Conservation (phyloP, 2,888 invertebrate genomes). For the Eulithis prunata region DNA sequence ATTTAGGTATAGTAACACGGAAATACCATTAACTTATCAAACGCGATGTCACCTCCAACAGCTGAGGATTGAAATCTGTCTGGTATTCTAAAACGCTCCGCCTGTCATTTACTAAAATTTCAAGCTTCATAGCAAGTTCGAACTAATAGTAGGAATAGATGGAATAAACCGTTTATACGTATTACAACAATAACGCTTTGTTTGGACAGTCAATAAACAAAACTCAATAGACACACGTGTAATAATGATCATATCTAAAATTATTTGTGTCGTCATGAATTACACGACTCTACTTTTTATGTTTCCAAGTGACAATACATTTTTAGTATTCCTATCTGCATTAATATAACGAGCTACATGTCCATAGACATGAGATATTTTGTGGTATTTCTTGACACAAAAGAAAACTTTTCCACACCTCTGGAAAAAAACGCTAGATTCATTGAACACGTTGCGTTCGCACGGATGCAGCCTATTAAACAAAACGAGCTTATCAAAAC, state of each 20-base stretch:
- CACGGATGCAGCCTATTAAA: constrained; percentile 28
- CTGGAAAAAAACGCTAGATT: constrained; percentile 13
- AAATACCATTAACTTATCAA: constrained; percentile 38
- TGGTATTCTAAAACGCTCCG: constrained; percentile 7
- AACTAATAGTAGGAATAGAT: too few relatives aligned
- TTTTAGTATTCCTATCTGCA: too few relatives aligned
- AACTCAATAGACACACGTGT: too few relatives aligned
- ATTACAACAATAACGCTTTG: too few relatives aligned
- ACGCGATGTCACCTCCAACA: constrained; percentile 24
- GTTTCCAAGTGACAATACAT: too few relatives aligned
- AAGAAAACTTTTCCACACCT: neutral
- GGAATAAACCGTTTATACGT: too few relatives aligned
- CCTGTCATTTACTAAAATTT: neutral
- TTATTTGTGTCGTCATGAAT: too few relatives aligned
- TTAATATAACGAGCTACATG: neutral
- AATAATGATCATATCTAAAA: too few relatives aligned
- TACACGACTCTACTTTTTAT: too few relatives aligned
- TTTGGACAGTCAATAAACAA: too few relatives aligned
- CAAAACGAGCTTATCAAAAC: constrained; percentile 22
- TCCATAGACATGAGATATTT: neutral
- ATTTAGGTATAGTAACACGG: constrained; percentile 29
- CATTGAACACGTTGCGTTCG: constrained; percentile 14
- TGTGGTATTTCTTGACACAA: neutral
- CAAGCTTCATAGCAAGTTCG: too few relatives aligned
- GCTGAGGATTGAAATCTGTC: constrained; percentile 20